Evolutionary conservation across 2,888 invertebrate species (phyloP).

Genomic region (Poecilus cupreus): DNA sequence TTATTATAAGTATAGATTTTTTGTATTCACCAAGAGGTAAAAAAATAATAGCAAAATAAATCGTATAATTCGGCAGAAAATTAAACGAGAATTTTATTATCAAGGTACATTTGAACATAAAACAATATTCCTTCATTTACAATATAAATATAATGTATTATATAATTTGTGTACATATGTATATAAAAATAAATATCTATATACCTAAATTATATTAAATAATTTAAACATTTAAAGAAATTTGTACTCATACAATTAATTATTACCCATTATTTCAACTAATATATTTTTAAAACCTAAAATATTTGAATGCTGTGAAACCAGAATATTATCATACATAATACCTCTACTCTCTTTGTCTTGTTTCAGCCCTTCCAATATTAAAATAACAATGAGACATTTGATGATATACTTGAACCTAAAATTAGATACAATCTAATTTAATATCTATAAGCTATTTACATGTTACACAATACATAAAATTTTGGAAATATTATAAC

Average conservation of each 20-base stretch:
- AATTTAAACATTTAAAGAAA: no score
- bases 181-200: neutral
- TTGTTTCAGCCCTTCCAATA: no score
- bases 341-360: no score
- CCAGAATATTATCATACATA: no score
- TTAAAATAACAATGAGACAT: no score
- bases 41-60: no score
- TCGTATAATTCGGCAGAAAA: no score
- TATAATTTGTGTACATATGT: neutral
- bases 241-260: neutral
- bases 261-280: neutral
- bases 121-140: neutral
- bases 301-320: no score
- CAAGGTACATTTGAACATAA: neutral
- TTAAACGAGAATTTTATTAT: no score
- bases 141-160: neutral
- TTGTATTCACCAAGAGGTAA: no score
- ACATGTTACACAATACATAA: neutral
- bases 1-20: no score
- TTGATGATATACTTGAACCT: neutral
- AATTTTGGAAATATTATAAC: no score
- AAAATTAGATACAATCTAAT: neutral
- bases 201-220: neutral
- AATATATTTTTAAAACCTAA: neutral
- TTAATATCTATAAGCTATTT: slow-evolving; percentile 17